A percentile compares a stretch with the other conserved stretches of the same genome.
phyloP scores from a whole-genome alignment of 2,113 vertebrate species.

The Cricetomys ansorgei region DNA sequence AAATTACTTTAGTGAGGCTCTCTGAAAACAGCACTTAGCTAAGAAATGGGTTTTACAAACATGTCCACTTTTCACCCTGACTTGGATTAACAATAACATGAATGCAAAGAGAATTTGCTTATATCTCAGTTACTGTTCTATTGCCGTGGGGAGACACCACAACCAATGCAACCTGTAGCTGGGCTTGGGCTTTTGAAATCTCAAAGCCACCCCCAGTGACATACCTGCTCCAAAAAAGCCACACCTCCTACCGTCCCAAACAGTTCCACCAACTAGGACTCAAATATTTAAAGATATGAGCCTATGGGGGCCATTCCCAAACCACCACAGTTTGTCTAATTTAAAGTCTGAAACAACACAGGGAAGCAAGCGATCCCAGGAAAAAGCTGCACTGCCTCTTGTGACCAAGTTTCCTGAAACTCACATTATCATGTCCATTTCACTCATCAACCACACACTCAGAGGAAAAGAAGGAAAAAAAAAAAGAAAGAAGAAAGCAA shows the following conservation, averaged over 20 bases:
- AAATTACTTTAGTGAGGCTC: background rate
- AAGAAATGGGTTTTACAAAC: background rate
- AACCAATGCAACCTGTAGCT: background rate
- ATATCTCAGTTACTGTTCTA: background rate
- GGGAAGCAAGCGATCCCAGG: background rate
- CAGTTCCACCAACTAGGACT: background rate
- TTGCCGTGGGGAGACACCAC: background rate
- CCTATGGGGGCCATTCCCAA: background rate
- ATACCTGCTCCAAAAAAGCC: background rate
- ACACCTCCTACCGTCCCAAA: background rate
- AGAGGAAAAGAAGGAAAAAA: background rate
- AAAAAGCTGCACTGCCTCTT: background rate
- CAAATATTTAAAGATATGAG: background rate
- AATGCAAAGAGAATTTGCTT: background rate
- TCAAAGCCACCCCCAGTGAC: background rate
- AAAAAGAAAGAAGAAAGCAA: background rate
- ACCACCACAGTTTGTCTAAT: background rate
- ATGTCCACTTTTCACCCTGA: background rate
- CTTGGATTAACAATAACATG: background rate
- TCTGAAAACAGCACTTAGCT: conserved; percentile 20
- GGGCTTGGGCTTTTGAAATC: background rate
- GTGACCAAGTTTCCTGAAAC: background rate
- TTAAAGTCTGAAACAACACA: background rate
- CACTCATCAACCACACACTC: background rate
- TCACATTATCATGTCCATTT: background rate